These are phyloP conservation scores for Pelodiscus sinensis DNA, from an alignment of 2,113 vertebrate genomes.

Conservation along the genomic window DNA sequence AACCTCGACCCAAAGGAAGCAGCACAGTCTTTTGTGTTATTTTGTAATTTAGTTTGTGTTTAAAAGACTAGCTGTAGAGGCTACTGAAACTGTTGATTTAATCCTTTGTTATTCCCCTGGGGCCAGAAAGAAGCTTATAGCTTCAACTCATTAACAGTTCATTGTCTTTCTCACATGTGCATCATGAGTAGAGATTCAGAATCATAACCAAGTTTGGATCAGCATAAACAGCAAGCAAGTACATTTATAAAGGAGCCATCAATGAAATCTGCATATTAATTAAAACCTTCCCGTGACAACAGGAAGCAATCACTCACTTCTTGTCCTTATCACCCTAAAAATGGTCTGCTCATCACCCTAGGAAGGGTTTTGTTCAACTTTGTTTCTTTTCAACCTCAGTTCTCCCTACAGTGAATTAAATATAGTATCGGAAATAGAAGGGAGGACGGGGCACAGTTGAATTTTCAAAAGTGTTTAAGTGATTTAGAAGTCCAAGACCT, in stretches of 20 bases:
- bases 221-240: background rate
- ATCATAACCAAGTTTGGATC: background rate
- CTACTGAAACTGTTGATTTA: background rate
- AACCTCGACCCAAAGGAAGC: background rate
- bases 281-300: slow-evolving; percentile 30
- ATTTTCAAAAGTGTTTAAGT: background rate
- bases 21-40: background rate
- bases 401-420: background rate
- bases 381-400: background rate
- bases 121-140: background rate
- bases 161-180: background rate
- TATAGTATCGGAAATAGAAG: background rate
- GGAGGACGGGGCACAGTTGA: background rate
- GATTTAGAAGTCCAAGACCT: background rate
- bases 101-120: background rate
- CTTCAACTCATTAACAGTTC: slow-evolving; percentile 14
- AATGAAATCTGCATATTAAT: background rate
- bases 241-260: slow-evolving; percentile 16
- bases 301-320: slow-evolving; percentile 24
- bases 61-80: background rate
- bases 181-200: background rate
- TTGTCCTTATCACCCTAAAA: background rate
- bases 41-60: background rate
- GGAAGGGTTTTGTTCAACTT: background rate
- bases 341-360: background rate